Evolutionary conservation across 2,888 invertebrate genomes (phyloP).

Genomic region (Agonopterix heracliana): DNA sequence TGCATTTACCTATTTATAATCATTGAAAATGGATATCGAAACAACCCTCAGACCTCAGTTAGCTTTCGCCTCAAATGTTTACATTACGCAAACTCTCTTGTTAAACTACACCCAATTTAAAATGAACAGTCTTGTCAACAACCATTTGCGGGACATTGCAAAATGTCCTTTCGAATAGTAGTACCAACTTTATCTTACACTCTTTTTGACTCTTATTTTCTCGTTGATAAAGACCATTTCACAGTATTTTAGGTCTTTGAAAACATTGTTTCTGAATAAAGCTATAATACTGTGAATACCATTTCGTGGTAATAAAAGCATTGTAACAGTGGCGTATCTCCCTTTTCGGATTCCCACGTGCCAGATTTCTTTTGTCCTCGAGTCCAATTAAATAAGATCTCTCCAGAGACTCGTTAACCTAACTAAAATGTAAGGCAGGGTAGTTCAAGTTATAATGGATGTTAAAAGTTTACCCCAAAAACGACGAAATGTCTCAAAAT

Average conservation of each 20-base stretch:
- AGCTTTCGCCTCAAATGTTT: no score
- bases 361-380: slow-evolving; percentile 29
- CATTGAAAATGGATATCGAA: no score
- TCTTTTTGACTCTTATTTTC: no score
- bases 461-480: slow-evolving; percentile 45
- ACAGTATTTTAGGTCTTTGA: no score
- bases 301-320: slow-evolving; percentile 28
- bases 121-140: slow-evolving; percentile 21
- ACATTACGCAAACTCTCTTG: no score
- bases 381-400: slow-evolving; percentile 30
- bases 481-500: slow-evolving; percentile 31
- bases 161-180: slow-evolving; percentile 11
- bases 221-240: no score
- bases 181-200: not conserved
- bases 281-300: no score
- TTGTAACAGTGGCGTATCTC: slow-evolving; percentile 22
- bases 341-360: slow-evolving; percentile 46
- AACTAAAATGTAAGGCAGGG: slow-evolving; percentile 5
- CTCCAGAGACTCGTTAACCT: slow-evolving; percentile 1
- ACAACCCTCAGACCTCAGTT: no score
- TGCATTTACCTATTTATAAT: no score
- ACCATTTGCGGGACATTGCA: slow-evolving; percentile 11
- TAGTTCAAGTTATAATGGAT: slow-evolving; percentile 29
- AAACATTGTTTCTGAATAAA: no score
- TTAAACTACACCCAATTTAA: slow-evolving; percentile 13